Evolutionary conservation across 2,888 invertebrate species (phyloP), one percentile per base, ranked within the genome.

Genomic region (Corythucha ciliata): DNA sequence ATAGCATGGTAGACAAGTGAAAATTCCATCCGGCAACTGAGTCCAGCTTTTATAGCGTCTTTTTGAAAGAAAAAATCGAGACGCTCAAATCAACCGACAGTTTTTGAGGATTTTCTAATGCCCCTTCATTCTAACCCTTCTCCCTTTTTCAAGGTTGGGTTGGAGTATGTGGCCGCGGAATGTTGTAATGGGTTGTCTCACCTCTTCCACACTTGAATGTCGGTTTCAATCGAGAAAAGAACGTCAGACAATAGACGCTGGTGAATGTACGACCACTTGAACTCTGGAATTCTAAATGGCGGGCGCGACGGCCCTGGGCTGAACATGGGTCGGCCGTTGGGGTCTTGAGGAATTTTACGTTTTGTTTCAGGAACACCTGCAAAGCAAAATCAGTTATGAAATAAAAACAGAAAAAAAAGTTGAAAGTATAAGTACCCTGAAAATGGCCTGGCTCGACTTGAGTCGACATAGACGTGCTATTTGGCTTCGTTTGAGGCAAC

Each of bases 181-280:
- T n/a, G n/a, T n/a, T n/a, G n/a, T n/a, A 42, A 42, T 14, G 6
- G 16, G 14, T 42, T 6, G 5, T 12, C 18, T 18, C 48, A 59
- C 59, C 59, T 60, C 68, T 80, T 75, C 82, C 82, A 82, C 39
- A 83, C 88, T 76, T 96, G 94, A 64, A 98, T 90, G 66, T 98
- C 98, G 10, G 91, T 91, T 72, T 99, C 98, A 52, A 99, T 74
- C 0, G 96, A 93, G 70, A 92, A 92, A 25, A 99, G 74, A 27
- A 99, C 86, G 69, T 98, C 98, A 12, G 93, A 91, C 1, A 99
- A 75, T 49, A 99, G 73, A 55, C 94, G 77, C 69, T 98, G 93
- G 71, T 99, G 98, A 60, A 99, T 91, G 69, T 91, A 90, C 1
- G 97, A 98, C 98, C 98, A 99, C 63, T 93, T 87, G 73, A 99